phyloP scores from a whole-genome alignment of 1,140 invertebrate genomes.

The Phocides pigmalion region DNA sequence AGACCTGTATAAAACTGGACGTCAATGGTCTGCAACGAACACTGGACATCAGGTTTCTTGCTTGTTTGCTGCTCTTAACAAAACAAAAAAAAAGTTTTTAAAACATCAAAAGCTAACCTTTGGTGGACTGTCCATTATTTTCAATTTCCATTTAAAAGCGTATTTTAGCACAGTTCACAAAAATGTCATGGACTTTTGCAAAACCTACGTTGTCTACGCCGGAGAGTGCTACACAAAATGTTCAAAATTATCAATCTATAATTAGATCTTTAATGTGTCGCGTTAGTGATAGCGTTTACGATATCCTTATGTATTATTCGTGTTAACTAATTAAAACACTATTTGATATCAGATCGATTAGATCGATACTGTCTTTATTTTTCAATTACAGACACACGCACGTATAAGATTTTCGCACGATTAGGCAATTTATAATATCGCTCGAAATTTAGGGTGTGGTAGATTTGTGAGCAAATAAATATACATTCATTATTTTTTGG shows the following conservation, averaged over 20 bases:
- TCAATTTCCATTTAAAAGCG: too few relatives aligned
- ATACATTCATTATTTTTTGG: too few relatives aligned
- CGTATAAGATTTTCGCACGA: conserved; percentile 1
- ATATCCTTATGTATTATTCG: conserved; percentile 13
- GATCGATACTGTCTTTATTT: background rate
- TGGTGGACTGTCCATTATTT: too few relatives aligned
- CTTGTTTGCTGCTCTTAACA: too few relatives aligned
- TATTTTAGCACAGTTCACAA: background rate
- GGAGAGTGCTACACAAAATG: background rate
- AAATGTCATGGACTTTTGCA: background rate
- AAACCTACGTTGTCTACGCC: background rate
- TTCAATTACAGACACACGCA: conserved; percentile 7
- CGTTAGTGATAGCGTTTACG: background rate
- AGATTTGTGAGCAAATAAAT: too few relatives aligned
- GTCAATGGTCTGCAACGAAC: too few relatives aligned
- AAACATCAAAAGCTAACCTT: too few relatives aligned
- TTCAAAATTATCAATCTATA: background rate
- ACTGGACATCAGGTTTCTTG: too few relatives aligned
- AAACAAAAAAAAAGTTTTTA: too few relatives aligned
- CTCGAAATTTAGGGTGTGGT: too few relatives aligned
- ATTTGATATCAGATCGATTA: conserved; percentile 15
- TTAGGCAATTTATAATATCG: too few relatives aligned
- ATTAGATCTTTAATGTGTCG: conserved; percentile 3
- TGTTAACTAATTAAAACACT: conserved; percentile 17
- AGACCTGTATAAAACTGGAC: too few relatives aligned